A percentile compares a stretch with the other conserved stretches of the same genome.
Conservation (phyloP, 2,797 vertebrate genomes). For the Pipistrellus kuhlii region DNA sequence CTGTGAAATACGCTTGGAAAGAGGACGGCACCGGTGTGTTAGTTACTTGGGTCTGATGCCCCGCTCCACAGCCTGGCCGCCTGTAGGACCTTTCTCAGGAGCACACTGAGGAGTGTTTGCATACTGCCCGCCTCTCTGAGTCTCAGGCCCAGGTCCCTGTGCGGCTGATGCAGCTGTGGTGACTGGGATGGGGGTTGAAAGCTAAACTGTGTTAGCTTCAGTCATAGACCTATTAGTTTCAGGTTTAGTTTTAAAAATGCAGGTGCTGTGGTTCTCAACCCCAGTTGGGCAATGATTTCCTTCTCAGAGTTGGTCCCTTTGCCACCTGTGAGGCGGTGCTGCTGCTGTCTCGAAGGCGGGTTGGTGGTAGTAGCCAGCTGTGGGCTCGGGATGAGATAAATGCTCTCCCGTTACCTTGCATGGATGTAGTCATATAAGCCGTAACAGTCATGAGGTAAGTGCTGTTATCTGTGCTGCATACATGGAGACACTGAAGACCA, state of each 20-base stretch:
- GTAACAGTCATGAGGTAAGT: background rate
- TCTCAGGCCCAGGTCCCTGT: background rate
- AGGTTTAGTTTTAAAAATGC: slow-evolving; percentile 51
- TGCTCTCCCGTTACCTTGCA: background rate
- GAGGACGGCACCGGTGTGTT: background rate
- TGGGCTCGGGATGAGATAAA: background rate
- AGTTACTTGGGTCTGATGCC: background rate
- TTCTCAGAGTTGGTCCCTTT: background rate
- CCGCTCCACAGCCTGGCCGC: background rate
- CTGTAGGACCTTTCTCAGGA: background rate
- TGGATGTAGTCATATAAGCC: background rate
- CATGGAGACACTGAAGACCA: background rate
- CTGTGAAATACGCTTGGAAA: background rate
- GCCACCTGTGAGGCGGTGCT: background rate
- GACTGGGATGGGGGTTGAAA: background rate
- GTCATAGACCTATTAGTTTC: slow-evolving; percentile 41
- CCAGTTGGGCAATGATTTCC: background rate
- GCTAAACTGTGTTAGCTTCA: background rate
- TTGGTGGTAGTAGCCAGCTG: background rate
- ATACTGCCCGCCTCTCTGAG: no score
- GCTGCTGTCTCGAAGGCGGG: background rate
- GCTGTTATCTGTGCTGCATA: background rate
- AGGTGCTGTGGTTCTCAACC: background rate
- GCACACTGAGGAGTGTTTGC: background rate
- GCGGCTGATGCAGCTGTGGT: background rate